These are phyloP conservation scores for Dioctria rufipes DNA, from an alignment of 2,888 invertebrate genomes.

Conservation along the genomic window DNA sequence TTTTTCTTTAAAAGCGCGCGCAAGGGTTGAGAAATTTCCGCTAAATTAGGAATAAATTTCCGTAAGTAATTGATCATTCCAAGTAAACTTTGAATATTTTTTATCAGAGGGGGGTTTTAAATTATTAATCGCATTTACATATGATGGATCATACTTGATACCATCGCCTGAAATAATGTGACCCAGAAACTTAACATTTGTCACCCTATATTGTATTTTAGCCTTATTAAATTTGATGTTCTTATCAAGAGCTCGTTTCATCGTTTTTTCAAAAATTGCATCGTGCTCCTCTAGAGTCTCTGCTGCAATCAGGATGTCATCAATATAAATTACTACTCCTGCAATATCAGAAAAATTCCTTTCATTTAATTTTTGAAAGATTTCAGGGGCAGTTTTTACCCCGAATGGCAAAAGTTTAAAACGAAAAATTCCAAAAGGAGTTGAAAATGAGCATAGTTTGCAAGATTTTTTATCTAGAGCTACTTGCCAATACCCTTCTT, in stretches of 20 bases:
- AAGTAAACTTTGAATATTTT: conserved; percentile 11
- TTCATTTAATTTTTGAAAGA: conserved; percentile 58
- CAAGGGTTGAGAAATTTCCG: too few species aligned
- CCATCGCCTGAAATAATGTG: neutral
- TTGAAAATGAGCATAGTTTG: conserved; percentile 61
- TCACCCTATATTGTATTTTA: neutral
- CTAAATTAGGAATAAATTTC: too few species aligned
- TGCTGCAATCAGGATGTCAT: conserved; percentile 33
- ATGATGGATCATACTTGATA: conserved; percentile 28
- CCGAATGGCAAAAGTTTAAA: conserved; percentile 16
- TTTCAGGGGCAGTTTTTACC: conserved; percentile 26
- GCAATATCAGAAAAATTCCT: too few species aligned
- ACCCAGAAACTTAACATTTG: neutral
- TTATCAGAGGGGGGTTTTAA: neutral
- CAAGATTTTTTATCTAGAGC: conserved; percentile 56
- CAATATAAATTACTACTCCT: neutral
- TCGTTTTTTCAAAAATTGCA: conserved; percentile 14
- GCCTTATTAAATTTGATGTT: conserved; percentile 28
- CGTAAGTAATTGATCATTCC: too few species aligned
- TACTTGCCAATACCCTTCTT: conserved; percentile 57
- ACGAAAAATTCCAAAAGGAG: conserved; percentile 55
- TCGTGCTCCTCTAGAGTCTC: conserved; percentile 23
- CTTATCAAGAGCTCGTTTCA: neutral
- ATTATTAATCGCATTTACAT: neutral
- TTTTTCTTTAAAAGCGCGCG: too few species aligned